A percentile compares a stretch with the other conserved stretches of the same genome.
Evolutionary conservation across 2,888 invertebrate genomes (phyloP).

Genomic region (Brachyopa scutellaris): DNA sequence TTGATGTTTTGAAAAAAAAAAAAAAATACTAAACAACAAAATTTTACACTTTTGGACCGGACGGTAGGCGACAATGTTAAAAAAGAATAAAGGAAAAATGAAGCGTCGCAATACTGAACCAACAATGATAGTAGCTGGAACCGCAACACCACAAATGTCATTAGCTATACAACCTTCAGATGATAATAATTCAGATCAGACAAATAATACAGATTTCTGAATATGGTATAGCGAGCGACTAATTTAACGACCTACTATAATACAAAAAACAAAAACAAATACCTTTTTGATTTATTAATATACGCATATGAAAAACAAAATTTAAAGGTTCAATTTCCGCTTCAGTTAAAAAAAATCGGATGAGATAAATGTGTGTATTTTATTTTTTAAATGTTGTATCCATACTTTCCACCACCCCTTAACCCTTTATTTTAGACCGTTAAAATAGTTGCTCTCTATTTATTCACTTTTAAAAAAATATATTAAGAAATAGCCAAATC

Average conservation of each 20-base stretch:
- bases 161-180: constrained; percentile 81
- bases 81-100: constrained; percentile 98
- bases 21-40: constrained; percentile 10
- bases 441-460: constrained; percentile 73
- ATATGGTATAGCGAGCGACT: constrained; percentile 89
- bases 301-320: constrained; percentile 3
- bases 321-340: constrained; percentile 4
- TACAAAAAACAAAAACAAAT: constrained; percentile 27
- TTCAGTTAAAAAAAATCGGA: constrained; percentile 17
- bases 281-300: too few relatives aligned
- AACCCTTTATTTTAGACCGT: constrained; percentile 58
- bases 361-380: constrained; percentile 36
- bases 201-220: constrained; percentile 85
- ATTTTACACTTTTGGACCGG: constrained; percentile 76
- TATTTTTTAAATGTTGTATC: constrained; percentile 38
- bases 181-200: constrained; percentile 79
- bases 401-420: background rate
- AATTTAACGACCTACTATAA: constrained; percentile 83
- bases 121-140: constrained; percentile 84
- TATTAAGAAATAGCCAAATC: constrained; percentile 40
- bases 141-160: constrained; percentile 81
- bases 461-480: constrained; percentile 33
- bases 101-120: constrained; percentile 97
- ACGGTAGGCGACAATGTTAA: constrained; percentile 98
- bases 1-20: constrained; percentile 11